Conservation (phyloP, 2,888 invertebrate species). For the Cephus spinipes region DNA sequence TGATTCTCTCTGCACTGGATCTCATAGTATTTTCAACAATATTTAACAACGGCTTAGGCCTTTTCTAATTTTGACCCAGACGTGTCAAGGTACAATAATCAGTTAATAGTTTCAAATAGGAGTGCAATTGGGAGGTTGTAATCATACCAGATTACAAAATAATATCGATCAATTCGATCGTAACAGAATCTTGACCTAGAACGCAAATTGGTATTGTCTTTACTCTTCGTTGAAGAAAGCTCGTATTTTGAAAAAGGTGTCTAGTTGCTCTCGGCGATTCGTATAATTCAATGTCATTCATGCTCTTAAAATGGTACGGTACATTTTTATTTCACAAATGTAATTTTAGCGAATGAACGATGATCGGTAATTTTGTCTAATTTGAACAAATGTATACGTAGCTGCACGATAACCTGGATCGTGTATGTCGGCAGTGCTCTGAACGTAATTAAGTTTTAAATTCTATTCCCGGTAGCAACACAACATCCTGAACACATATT, state of each 20-base stretch:
- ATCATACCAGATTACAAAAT: slow-evolving; percentile 33
- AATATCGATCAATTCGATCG: not conserved
- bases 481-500: slow-evolving; percentile 34
- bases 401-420: not conserved
- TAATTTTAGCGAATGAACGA: not conserved
- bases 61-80: slow-evolving; percentile 44
- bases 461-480: slow-evolving; percentile 31
- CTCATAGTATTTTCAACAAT: slow-evolving; percentile 57
- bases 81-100: slow-evolving; percentile 53
- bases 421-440: not conserved
- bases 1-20: slow-evolving; percentile 38
- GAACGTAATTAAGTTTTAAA: slow-evolving; percentile 7
- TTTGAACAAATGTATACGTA: not conserved
- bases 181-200: slow-evolving; percentile 26
- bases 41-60: slow-evolving; percentile 63
- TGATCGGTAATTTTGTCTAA: not conserved
- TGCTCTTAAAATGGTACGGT: not conserved
- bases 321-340: not conserved
- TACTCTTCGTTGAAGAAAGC: slow-evolving; percentile 30
- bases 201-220: slow-evolving; percentile 38
- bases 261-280: not conserved
- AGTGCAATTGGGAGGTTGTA: slow-evolving; percentile 19
- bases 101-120: slow-evolving; percentile 24
- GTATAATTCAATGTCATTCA: not conserved
- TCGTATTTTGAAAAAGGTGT: not conserved